Conservation (phyloP, 2,797 vertebrate species). For the Smutsia gigantea region DNA sequence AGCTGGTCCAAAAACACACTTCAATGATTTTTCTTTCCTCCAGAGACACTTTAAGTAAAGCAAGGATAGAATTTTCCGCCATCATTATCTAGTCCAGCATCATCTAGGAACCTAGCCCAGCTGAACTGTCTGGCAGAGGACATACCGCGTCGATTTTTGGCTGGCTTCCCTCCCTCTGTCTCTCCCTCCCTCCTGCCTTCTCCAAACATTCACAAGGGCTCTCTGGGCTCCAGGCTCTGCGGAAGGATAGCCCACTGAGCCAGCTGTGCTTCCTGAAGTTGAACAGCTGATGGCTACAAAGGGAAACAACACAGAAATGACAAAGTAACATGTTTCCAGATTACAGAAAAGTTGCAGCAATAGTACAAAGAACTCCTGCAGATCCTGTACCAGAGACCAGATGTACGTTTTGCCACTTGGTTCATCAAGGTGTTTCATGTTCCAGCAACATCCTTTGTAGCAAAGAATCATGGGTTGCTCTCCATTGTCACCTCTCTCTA, state of each 20-base stretch:
- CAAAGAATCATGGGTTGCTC: not conserved
- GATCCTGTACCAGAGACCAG: not conserved
- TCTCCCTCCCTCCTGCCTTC: not conserved
- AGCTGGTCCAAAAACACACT: conserved; percentile 68
- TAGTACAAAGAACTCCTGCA: not conserved
- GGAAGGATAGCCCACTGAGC: not conserved
- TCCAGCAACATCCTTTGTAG: not conserved
- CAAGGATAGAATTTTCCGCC: conserved; percentile 65
- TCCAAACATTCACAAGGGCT: not conserved
- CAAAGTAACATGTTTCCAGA: not conserved
- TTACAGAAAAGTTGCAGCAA: not conserved
- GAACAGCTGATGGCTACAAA: not conserved
- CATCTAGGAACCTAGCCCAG: conserved; percentile 55
- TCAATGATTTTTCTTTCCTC: conserved; percentile 66
- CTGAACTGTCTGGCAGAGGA: conserved; percentile 17
- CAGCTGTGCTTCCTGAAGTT: not conserved
- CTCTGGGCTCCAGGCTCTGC: not conserved
- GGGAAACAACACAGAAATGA: not conserved
- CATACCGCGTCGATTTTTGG: not conserved
- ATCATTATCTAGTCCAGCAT: conserved; percentile 42
- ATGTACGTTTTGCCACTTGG: not conserved
- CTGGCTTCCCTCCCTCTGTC: not conserved
- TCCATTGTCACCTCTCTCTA: not conserved
- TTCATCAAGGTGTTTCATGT: not conserved
- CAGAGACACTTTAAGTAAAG: conserved; percentile 73